phyloP scores from a whole-genome alignment of 2,888 invertebrate genomes.

The Leptinotarsa rubiginosa region DNA sequence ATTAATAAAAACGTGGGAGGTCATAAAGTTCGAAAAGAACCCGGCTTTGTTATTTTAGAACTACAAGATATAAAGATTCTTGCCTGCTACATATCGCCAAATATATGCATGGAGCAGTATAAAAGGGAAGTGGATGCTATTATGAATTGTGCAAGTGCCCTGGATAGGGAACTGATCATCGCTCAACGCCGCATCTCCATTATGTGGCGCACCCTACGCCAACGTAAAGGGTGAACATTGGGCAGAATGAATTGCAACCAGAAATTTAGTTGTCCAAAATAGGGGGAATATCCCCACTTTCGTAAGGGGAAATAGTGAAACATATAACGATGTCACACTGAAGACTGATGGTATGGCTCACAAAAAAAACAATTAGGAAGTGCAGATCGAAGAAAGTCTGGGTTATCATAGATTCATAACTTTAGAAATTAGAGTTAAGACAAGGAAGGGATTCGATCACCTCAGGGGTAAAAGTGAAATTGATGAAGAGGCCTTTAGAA shows the following conservation, averaged over 20 bases:
- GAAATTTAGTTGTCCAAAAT: slow-evolving; percentile 3
- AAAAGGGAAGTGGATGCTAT: too few relatives aligned
- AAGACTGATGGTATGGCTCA: not conserved
- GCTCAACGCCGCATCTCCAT: slow-evolving; percentile 6
- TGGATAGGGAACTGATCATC: not conserved
- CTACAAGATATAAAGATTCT: not conserved
- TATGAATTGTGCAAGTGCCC: too few relatives aligned
- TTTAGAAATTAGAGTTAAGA: too few relatives aligned
- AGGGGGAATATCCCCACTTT: slow-evolving; percentile 13
- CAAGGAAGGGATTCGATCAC: too few relatives aligned
- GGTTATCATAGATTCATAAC: too few relatives aligned
- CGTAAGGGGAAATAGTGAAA: not conserved
- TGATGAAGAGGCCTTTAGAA: too few relatives aligned
- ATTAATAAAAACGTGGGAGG: slow-evolving; percentile 4
- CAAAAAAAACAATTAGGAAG: not conserved
- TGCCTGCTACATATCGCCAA: slow-evolving; percentile 3
- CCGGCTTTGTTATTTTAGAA: not conserved
- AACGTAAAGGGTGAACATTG: too few relatives aligned
- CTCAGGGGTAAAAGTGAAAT: too few relatives aligned
- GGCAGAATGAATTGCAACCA: too few relatives aligned
- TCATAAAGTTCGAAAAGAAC: not conserved
- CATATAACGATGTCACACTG: slow-evolving; percentile 21
- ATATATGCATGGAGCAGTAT: too few relatives aligned
- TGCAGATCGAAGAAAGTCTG: not conserved
- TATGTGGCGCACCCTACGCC: too few relatives aligned